phyloP scores from a whole-genome alignment of 1,140 invertebrate genomes.

The Heliothis subflexa region DNA sequence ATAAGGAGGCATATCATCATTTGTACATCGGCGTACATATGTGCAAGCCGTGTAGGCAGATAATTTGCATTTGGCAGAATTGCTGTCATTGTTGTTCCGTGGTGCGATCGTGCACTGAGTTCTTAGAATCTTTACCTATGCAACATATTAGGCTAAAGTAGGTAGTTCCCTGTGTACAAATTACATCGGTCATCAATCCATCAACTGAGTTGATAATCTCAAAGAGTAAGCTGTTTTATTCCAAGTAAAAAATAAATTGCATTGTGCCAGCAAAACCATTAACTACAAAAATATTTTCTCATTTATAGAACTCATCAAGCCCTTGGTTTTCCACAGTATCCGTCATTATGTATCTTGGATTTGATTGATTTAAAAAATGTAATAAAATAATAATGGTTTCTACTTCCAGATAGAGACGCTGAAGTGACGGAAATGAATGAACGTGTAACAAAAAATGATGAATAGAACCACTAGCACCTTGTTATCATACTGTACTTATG shows the following conservation, averaged over 20 bases:
- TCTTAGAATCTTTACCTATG: slow-evolving; percentile 3
- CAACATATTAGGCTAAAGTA: slow-evolving; percentile 28
- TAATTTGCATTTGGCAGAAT: slow-evolving; percentile 51
- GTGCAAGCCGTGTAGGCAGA: slow-evolving; percentile 39
- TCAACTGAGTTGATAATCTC: slow-evolving; percentile 10
- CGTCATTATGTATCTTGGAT: too few relatives aligned
- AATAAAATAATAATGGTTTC: background rate
- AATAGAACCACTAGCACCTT: slow-evolving; percentile 22
- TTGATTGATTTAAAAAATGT: background rate
- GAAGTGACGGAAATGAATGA: background rate
- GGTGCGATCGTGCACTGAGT: background rate
- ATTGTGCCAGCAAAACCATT: background rate
- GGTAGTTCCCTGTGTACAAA: background rate
- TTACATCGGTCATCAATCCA: slow-evolving; percentile 2
- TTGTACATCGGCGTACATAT: background rate
- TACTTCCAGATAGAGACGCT: background rate
- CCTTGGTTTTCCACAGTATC: background rate
- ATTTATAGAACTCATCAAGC: background rate
- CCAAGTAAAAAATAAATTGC: slow-evolving; percentile 1
- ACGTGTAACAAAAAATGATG: slow-evolving; percentile 8
- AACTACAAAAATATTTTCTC: background rate
- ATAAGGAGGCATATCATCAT: slow-evolving; percentile 18
- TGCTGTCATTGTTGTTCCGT: slow-evolving; percentile 41
- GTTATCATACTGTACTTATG: slow-evolving; percentile 28
- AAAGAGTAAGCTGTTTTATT: background rate